These are phyloP conservation scores for Loris lydekkerianus DNA, from an alignment of 2,797 vertebrate species.

Conservation along the genomic window DNA sequence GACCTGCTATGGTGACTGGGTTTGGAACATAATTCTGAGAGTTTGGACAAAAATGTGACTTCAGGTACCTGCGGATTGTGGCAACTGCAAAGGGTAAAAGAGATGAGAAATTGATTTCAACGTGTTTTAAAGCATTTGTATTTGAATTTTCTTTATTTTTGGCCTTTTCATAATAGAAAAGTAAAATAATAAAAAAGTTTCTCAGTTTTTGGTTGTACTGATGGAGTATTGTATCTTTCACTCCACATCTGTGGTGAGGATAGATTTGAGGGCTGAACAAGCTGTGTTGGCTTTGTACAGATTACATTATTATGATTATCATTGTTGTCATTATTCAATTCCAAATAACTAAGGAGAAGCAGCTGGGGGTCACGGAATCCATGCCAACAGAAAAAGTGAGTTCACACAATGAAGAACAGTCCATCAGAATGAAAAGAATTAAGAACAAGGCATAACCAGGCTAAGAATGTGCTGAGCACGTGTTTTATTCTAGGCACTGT, in stretches of 20 bases:
- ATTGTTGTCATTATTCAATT: not conserved
- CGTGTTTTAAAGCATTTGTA: not conserved
- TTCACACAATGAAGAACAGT: not conserved
- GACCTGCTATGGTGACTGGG: not conserved
- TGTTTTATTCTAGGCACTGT: too few species aligned
- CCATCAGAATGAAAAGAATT: not conserved
- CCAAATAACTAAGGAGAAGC: not conserved
- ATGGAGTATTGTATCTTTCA: not conserved
- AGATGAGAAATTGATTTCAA: not conserved
- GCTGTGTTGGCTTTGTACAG: not conserved
- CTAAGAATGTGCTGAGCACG: not conserved
- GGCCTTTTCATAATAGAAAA: not conserved
- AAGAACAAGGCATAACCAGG: not conserved
- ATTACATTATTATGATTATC: not conserved
- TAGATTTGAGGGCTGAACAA: not conserved
- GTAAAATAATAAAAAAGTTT: not conserved
- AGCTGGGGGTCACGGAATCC: not conserved
- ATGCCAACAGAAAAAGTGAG: not conserved
- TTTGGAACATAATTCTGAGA: not conserved
- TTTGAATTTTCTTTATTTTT: not conserved
- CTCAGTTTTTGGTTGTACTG: not conserved
- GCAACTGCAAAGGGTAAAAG: not conserved
- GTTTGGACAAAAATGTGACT: not conserved
- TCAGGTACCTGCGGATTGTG: not conserved
- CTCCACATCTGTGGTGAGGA: not conserved